Evolutionary conservation across 2,113 vertebrate species (phyloP), one percentile per base, ranked within the genome.

Genomic region (Romanogobio albipinnatus): DNA sequence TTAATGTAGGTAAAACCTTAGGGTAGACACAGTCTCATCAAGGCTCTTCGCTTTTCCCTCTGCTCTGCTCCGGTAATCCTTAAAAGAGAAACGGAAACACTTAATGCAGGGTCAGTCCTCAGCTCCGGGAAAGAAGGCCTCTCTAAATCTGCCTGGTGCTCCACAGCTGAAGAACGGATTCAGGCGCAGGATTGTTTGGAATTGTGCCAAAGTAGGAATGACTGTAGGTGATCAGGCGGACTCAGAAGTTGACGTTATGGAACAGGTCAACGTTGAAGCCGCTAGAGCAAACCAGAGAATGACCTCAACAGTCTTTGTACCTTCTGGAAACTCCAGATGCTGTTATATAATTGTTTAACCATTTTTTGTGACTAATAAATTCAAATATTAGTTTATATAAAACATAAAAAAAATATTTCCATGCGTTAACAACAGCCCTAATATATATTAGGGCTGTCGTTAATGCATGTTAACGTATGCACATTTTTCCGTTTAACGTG

Each of bases 151-250:
- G 56, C 76, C 68, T 71, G n/a, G 4, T 70, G 51, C 70, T 82
- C 81, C 47, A 47, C 70, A 10, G 81, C 43, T 24, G 33, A 64
- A 80, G 17, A 61, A n/a, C 10, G 53, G 85, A 86, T 64, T 75
- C 81, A 61, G 45, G 17, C 75, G 7, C 10, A 5, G 81, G 81
- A 84, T 86, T 70, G 80, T 76, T 81, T 82, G 84, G 86, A 80
- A 29, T 53, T 39, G 68, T 79, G 84, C 82, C 88, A 84, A 78
- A 79, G 75, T 74, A 82, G 81, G 33, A 79, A 71, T 47, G 81
- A 86, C 62, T 45, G 84, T 87, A 83, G 83, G 75, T 91, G 91
- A 91, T 92, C 90, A 88, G 29, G 26, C 43, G 15, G 84, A 82
- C 80, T 59, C 86, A 86, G 77, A 85, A 82, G 51, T 53, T 82